Evolutionary conservation across 2,797 vertebrate genomes (phyloP), one percentile per base, ranked within the genome.

Genomic region (Spinibarbus caldwelli): DNA sequence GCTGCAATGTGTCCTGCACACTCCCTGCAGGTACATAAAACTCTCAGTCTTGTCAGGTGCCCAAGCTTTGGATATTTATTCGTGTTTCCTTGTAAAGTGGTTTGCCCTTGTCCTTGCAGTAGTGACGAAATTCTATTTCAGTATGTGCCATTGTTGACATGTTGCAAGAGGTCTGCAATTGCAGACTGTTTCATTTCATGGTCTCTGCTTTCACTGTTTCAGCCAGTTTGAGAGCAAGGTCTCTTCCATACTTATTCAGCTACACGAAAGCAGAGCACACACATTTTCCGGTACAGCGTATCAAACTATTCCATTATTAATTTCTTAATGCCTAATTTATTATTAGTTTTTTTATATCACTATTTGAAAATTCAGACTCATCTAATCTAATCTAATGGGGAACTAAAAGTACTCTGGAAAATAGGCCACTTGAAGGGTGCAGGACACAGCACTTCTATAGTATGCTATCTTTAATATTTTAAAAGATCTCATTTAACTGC

Each of bases 131-230:
- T 83, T 68, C 43, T 52, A 47, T 72, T 67, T 77, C 1, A 52
- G 43, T 26, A 29, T 6, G 82, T 66, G 62, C 64, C 64, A 49
- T 34, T 84, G 72, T 84, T 76, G 43, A 49, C 82, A 83, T 73
- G 29, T 19, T 75, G 80, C 80, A 82, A 73, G 52, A 73, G 70
- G 80, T 73, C 41, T 64, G 70, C 82, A 83, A 83, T 17, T 73
- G 54, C 17, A 45, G 26, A 59, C 49, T 0, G 23, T 66, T 45
- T 75, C 41, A 83, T 49, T 76, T 83, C 57, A 83, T 83, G 57
- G 82, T 76, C 9, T 17, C 81, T n/a, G 43, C 29, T 67, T 67
- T 67, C 41, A 66, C 81, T 12, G 9, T 62, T 62, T 83, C 26
- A 11, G 70, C 14, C 21, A n/a, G 38, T 64, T 75, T 34, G 45